Base-by-base conservation (phyloP, 2,888 invertebrate genomes). In the Latrodectus hesperus region DNA sequence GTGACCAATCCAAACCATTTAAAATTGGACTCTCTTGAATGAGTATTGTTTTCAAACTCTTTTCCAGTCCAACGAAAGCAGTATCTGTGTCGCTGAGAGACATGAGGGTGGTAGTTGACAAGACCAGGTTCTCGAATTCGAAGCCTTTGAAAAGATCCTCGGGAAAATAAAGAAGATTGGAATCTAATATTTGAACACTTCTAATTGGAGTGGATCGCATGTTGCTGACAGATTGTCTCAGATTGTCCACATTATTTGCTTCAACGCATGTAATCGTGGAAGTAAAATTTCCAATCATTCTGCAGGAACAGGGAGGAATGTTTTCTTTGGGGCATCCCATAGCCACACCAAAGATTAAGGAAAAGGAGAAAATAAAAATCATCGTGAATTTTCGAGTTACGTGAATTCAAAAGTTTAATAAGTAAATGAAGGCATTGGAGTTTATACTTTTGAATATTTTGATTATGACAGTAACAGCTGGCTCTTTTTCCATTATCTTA, bases 31-130 rank as follows among this genome's bases (percentile, higher is more conserved):
- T 22, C 9, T 67, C n/a, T 11, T 79, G 71, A 9, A 84, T 53
- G 4, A 26, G 16, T 0, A 84, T 49, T 6, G 38, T 68, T 11
- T 55, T 11, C 10, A 84, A 17, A 10, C n/a, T 52, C 5, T 79
- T 77, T 26, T 84, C 84, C 68, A 68, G 12, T 6, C 84, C 84
- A 16, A 10, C 68, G 17, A 84, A 84, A 60, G 84, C 84, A 0
- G 12, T 38, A 8, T 84, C 84, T 0, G 68, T 17, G n/a, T 84
- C 84, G n/a, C 49, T 64, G 6, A 84, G 38, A 14, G 73, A 77
- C n/a, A 22, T 67, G 17, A 81, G 67, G 10, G 17, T 73, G 10
- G 67, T 73, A 6, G 38, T 65, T 16, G 49, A 49, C 10, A 83
- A 38, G 17, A 55, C 38, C 1, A 83, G 38, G 0, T 55, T 83